Conservation (phyloP, 2,888 invertebrate genomes). For the Cistogaster globosa region DNA sequence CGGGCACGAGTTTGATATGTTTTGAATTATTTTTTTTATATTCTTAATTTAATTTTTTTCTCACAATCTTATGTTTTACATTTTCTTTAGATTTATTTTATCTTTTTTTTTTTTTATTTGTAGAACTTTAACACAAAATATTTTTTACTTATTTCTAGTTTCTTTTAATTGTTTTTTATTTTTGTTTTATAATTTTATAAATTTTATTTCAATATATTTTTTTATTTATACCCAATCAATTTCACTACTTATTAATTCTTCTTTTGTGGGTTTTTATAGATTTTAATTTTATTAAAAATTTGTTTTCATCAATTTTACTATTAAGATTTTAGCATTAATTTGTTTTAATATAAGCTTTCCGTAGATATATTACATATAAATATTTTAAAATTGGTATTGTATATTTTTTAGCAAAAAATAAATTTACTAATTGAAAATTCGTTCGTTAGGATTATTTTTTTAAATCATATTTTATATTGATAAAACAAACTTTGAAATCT, state of each 20-base stretch:
- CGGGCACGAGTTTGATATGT: conserved; percentile 84
- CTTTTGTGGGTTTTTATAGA: conserved; percentile 13
- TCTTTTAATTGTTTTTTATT: conserved; percentile 46
- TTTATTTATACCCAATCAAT: conserved; percentile 41
- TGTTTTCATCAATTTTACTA: conserved; percentile 65
- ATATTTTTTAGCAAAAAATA: conserved; percentile 75
- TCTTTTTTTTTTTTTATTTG: conserved; percentile 21
- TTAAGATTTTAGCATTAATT: conserved; percentile 61
- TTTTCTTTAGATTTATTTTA: conserved; percentile 55
- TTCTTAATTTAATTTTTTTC: conserved; percentile 57
- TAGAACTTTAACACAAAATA: conserved; percentile 48
- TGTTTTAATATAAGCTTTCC: conserved; percentile 63
- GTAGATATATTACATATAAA: conserved; percentile 57
- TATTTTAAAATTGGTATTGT: conserved; percentile 72
- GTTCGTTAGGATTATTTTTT: conserved; percentile 79
- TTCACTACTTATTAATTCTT: conserved; percentile 39
- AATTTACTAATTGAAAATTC: conserved; percentile 82
- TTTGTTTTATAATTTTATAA: conserved; percentile 25
- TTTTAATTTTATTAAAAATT: conserved; percentile 57
- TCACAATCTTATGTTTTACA: conserved; percentile 64
- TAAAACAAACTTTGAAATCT: neutral
- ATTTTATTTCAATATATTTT: conserved; percentile 54
- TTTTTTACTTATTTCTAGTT: conserved; percentile 50
- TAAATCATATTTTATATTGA: conserved; percentile 8
- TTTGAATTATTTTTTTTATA: conserved; percentile 78